Base-by-base conservation (phyloP, 2,113 vertebrate species). In the Salvator merianae region DNA sequence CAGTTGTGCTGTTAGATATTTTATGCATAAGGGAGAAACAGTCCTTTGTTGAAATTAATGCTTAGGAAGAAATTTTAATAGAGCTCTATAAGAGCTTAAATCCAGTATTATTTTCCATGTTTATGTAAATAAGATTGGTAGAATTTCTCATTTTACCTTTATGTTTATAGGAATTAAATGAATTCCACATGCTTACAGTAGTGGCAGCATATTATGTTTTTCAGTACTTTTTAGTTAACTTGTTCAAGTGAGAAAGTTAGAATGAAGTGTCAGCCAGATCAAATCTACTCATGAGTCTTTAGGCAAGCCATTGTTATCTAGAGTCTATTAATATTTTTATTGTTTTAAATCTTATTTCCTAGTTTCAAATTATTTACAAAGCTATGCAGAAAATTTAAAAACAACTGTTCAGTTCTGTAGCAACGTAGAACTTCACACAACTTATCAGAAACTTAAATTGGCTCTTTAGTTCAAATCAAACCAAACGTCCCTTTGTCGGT, bases 1-100 rank as follows among this genome's bases (percentile, higher is more conserved):
- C 63, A 89, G 86, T 71, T 89, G 53, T 83, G 89, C 89, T 88
- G 82, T 59, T 91, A 90, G 90, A 88, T 86, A 63, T 88, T 88
- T 91, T 89, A 20, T 34, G 86, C 69, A 86, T 86, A 69, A 90
- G 82, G 76, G 89, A 88, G 88, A 91, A 84, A 80, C 85, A 88
- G 88, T n/a, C 82, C 80, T 85, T 43, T 79, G 75, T 75, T 93
- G 85, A 81, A 88, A 86, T 88, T 86, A 84, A 65, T 88, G 43
- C 68, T 59, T 26, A 3, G 3, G 28, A 36, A 34, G 13, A 6
- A n/a, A 74, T 47, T 47, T 74, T 74, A n/a, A 36, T 70, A 74
- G n/a, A n/a, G n/a, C n/a, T n/a, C n/a, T n/a, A n/a, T n/a, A n/a
- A n/a, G n/a, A 12, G 36, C 40, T 47, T 40, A 47, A n/a, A 50